phyloP scores from a whole-genome alignment of 2,797 vertebrate species.

The Lerista edwardsae region DNA sequence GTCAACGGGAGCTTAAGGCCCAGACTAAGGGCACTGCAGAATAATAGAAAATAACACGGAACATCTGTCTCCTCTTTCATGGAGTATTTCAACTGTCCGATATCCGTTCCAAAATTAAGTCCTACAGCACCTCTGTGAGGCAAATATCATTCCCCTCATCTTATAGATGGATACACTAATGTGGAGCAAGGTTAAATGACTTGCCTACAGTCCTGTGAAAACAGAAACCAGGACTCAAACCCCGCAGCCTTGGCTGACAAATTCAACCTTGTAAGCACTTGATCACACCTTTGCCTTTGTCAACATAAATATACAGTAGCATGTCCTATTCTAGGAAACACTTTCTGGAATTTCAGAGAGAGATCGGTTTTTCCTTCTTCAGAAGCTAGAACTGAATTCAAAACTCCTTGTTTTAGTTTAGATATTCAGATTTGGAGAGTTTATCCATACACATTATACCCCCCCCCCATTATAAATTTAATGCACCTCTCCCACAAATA shows the following conservation, averaged over 20 bases:
- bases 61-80: background rate
- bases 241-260: slow-evolving; percentile 44
- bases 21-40: background rate
- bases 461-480: background rate
- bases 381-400: background rate
- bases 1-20: background rate
- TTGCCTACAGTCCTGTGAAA: slow-evolving; percentile 39
- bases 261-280: slow-evolving; percentile 3
- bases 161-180: slow-evolving; percentile 44
- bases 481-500: background rate
- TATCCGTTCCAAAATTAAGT: slow-evolving; percentile 8
- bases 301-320: slow-evolving; percentile 50
- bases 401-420: background rate
- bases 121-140: slow-evolving; percentile 9
- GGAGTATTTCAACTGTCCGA: background rate
- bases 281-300: slow-evolving; percentile 23
- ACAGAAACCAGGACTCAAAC: slow-evolving; percentile 47
- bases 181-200: slow-evolving; percentile 33
- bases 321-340: slow-evolving; percentile 32
- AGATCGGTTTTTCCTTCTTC: background rate
- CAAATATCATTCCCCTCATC: slow-evolving; percentile 25
- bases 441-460: background rate
- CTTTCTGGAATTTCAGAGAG: background rate
- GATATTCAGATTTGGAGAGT: background rate
- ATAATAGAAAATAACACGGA: background rate